Base-by-base conservation (phyloP, 2,888 invertebrate genomes). In the Schizotus pectinicornis region DNA sequence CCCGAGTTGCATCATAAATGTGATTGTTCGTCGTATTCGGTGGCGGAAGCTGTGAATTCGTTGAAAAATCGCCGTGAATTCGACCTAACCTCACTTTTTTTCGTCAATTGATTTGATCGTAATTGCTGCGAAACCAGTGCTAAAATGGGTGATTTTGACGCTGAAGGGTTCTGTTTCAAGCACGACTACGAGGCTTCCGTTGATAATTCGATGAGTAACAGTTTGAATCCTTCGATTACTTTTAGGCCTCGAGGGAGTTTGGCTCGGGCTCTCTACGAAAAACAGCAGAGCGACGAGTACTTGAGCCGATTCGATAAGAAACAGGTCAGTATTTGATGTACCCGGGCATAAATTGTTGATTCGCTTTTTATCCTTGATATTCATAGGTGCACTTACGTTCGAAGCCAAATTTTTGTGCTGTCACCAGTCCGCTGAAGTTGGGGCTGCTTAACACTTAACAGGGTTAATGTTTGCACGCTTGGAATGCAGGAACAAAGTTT, bases 181-280 rank as follows among this genome's bases (percentile, higher is more conserved):
- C 11, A 13, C 9, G 7, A 30, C 3, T 12, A 12, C 1, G 39
- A 42, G 3, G 7, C 7, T 2, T 11, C 31, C 12, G 7, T 9
- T 14, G 35, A 36, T 14, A 14, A 22, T 6, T 32, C 7, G 1
- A 7, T 14, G 1, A 14, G 31, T 41, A n/a, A 39, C 31, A 14
- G 41, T 14, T 2, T 34, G 37, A 38, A 42, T n/a, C 58, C 60
- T 7, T 12, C 56, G 5, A 59, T 59, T 52, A 78, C 81, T 45
- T 88, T 86, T 76, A 81, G 87, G 63, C 89, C 90, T 43, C 83
- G 89, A 71, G 88, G 90, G 65, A 86, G 88, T 48, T 80, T 91
- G 62, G 90, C 91, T 48, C 81, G 89, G 71, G 84, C 89, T 42
- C 78, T 91, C 47, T 89, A 88, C 80, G 86, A 89, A 69, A 90